A percentile compares a stretch with the other conserved stretches of the same genome.
phyloP scores from a whole-genome alignment of 37 sponge, comb jelly and placozoan genomes.

The Theonella swinhoei region DNA sequence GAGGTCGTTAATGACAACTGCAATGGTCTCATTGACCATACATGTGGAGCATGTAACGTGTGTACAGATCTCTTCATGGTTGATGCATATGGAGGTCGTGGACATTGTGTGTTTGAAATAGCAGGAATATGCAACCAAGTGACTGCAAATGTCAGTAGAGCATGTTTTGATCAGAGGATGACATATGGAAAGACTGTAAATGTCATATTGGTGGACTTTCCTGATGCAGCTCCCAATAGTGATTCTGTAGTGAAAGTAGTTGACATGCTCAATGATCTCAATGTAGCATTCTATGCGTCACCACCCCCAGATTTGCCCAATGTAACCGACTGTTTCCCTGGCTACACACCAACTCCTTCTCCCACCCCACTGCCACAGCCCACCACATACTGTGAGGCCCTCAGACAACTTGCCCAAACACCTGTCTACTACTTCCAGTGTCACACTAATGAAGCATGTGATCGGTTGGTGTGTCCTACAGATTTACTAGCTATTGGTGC shows the following conservation, averaged over 20 bases:
- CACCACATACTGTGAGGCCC: not conserved
- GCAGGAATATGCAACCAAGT: not conserved
- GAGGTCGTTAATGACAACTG: not conserved
- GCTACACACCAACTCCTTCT: not conserved
- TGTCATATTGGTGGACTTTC: constrained; percentile 9
- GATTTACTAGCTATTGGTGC: not conserved
- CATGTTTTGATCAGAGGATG: not conserved
- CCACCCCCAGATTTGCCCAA: not conserved
- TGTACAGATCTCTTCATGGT: not conserved
- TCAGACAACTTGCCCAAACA: not conserved
- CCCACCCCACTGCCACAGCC: not conserved
- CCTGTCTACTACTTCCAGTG: not conserved
- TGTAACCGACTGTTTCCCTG: not conserved
- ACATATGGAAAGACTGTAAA: constrained; percentile 2
- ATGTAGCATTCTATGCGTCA: not conserved
- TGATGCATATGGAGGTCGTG: not conserved
- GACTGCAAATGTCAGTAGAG: not conserved
- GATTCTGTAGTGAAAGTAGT: not conserved
- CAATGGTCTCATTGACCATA: not conserved
- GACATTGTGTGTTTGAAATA: not conserved
- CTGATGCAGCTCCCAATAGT: not conserved
- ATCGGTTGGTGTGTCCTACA: not conserved
- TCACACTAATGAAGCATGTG: not conserved
- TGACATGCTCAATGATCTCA: not conserved
- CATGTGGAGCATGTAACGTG: not conserved